Evolutionary conservation across 2,113 vertebrate genomes (phyloP), one percentile per base, ranked within the genome.

Genomic region (Hippotragus niger): DNA sequence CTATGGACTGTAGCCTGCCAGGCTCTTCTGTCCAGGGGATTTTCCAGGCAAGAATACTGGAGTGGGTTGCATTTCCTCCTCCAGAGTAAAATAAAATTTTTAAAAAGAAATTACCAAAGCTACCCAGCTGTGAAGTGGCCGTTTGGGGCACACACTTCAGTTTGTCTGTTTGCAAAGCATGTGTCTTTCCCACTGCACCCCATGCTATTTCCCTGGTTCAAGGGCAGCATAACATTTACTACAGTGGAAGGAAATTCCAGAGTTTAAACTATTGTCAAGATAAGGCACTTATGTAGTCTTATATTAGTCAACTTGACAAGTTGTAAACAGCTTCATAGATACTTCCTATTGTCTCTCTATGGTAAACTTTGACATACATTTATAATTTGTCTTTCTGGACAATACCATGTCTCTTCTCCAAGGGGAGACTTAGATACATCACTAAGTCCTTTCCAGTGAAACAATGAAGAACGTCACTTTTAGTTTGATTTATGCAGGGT

Each of bases 181-280:
- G 4, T 33, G 5, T 84, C 45, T 83, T 94, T 57, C 10, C 55
- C 9, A 43, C 11, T 0, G 12, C 16, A 8, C 5, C 83, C 15
- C 23, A 60, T 5, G 8, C 31, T 43, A 67, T 50, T 87, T 80
- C 11, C 36, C 23, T 47, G 64, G 74, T 67, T 96, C 88, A 98
- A 96, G 71, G 71, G 80, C 84, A 88, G 45, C 15, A 17, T 76
- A 92, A 55, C 84, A 86, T 92, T 92, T n/a, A 52, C 47, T 74
- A 23, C 36, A 78, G 91, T 62, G 53, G 93, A 93, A 95, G 97
- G 95, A 97, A 97, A 96, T 97, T 91, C 88, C 97, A 97, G 94
- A 55, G 55, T 62, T 64, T 52, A 57, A 94, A 50, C 76, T 96
- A 91, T 91, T 93, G 91, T 91, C 88, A 86, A 95, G 50, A 86